A percentile compares a stretch with the other conserved stretches of the same genome.
phyloP scores from a whole-genome alignment of 1,140 invertebrate genomes.

The Aphaenogaster ashmeadi region DNA sequence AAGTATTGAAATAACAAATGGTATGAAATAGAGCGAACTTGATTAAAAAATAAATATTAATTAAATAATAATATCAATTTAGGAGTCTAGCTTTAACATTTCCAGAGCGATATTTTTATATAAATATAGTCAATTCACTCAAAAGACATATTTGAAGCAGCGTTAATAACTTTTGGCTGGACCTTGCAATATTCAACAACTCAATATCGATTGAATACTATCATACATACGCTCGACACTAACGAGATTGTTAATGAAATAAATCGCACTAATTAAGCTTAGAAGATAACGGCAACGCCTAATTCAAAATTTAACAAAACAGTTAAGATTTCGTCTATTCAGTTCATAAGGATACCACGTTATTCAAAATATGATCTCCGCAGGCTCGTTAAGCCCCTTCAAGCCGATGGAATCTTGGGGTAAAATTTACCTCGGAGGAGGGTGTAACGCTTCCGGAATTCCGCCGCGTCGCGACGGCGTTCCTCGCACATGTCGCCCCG shows the following conservation, averaged over 20 bases:
- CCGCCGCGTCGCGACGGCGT: neutral
- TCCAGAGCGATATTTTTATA: neutral
- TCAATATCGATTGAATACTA: neutral
- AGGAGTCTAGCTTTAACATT: neutral
- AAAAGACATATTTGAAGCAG: neutral
- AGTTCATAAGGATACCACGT: neutral
- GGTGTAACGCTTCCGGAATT: constrained; percentile 48
- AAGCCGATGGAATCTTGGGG: constrained; percentile 43
- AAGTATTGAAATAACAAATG: neutral
- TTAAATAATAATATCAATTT: neutral
- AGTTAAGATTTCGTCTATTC: constrained; percentile 5
- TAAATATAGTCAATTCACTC: neutral
- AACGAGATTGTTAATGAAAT: neutral
- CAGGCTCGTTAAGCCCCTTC: constrained; percentile 48
- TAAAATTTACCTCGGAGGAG: constrained; percentile 47
- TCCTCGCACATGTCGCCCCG: constrained; percentile 52
- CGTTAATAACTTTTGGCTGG: neutral
- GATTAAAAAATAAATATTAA: neutral
- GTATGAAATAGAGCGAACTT: neutral
- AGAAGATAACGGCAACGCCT: neutral
- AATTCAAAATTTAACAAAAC: constrained; percentile 31
- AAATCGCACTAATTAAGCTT: neutral
- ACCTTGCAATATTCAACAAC: neutral
- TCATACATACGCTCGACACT: neutral
- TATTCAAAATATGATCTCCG: constrained; percentile 53